These are phyloP conservation scores for Zaprionus ghesquierei DNA, from an alignment of 1,140 invertebrate genomes.

Conservation along the genomic window DNA sequence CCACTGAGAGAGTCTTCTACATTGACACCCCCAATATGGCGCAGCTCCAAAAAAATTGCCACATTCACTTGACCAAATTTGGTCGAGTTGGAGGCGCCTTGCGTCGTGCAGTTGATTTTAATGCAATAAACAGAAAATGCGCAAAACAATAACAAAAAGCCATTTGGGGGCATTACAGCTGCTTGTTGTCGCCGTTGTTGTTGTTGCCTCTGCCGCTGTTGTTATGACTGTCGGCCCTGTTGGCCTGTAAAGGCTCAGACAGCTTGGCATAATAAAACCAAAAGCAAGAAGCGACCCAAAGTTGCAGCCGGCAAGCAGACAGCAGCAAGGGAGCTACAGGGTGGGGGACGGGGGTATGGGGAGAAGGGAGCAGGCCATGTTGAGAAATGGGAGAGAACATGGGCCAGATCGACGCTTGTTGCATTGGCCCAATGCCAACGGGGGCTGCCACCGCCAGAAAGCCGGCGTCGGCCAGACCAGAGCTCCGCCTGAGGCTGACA, in stretches of 20 bases:
- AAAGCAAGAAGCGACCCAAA: conserved; percentile 35
- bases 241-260: conserved; percentile 60
- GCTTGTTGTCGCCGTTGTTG: conserved; percentile 8
- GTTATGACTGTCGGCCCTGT: conserved; percentile 45
- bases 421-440: conserved; percentile 54
- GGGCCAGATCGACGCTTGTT: conserved; percentile 10
- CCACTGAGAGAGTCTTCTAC: background rate
- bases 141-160: conserved; percentile 66
- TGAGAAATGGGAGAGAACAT: no score
- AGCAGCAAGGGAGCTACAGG: background rate
- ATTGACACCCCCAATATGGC: conserved; percentile 32
- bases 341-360: background rate
- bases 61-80: conserved; percentile 62
- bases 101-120: conserved; percentile 48
- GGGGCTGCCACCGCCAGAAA: background rate
- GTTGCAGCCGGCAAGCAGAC: conserved; percentile 32
- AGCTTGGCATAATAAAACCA: conserved; percentile 72
- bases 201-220: conserved; percentile 14
- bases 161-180: conserved; percentile 52
- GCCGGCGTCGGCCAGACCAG: background rate
- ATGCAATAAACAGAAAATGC: conserved; percentile 62
- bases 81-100: conserved; percentile 14
- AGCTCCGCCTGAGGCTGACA: background rate
- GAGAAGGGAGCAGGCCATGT: background rate
- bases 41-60: conserved; percentile 15